Evolutionary conservation across 2,888 invertebrate species (phyloP).

Genomic region (Cepaea hortensis): DNA sequence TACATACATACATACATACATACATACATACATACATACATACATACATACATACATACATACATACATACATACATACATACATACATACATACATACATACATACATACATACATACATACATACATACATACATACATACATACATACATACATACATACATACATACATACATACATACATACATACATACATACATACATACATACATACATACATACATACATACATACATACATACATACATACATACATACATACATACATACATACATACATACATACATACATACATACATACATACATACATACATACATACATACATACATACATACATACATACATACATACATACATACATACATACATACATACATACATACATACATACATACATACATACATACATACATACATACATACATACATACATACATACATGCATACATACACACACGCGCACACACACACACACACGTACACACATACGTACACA

Average conservation of each 20-base stretch:
- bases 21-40: no score
- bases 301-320: no score
- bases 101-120: constrained; percentile 40
- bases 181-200: constrained; percentile 24
- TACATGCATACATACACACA: constrained; percentile 30
- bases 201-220: constrained; percentile 5
- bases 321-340: no score
- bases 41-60: no score
- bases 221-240: no score
- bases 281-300: no score
- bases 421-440: constrained; percentile 41
- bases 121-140: constrained; percentile 40
- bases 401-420: constrained; percentile 41
- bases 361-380: no score
- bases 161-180: constrained; percentile 26
- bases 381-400: constrained; percentile 33
- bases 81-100: constrained; percentile 24
- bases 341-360: no score
- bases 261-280: no score
- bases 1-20: no score
- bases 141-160: constrained; percentile 38
- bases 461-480: constrained; percentile 10
- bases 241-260: no score
- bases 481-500: constrained; percentile 14
- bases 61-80: no score